phyloP scores from a whole-genome alignment of 2,888 invertebrate genomes.

The Philhelius pedissequus region DNA sequence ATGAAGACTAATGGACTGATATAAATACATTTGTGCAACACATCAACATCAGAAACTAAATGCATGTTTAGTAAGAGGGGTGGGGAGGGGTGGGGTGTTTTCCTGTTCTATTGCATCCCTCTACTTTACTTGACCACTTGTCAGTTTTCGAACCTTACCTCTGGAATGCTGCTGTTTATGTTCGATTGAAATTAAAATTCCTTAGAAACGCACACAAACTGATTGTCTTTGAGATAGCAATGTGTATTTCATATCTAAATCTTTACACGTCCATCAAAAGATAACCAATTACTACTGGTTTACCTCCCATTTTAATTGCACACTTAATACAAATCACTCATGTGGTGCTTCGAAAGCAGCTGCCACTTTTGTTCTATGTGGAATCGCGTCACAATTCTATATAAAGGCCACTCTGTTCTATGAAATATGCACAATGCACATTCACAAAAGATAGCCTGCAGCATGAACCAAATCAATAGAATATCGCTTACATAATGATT shows the following conservation, averaged over 20 bases:
- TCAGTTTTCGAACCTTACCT: not conserved
- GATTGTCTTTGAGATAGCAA: not conserved
- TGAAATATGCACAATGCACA: not conserved
- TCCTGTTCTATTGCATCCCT: conserved; percentile 1
- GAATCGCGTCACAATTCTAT: conserved; percentile 13
- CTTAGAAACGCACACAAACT: conserved; percentile 10
- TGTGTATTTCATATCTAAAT: conserved; percentile 22
- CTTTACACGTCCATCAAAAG: conserved; percentile 19
- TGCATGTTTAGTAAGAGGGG: too few relatives aligned
- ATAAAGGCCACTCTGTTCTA: not conserved
- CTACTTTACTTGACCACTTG: not conserved
- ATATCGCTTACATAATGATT: conserved; percentile 40
- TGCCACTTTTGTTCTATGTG: not conserved
- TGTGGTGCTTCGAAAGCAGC: conserved; percentile 14
- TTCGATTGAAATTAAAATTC: conserved; percentile 20
- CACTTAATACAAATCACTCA: conserved; percentile 26
- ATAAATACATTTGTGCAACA: not conserved
- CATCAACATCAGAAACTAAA: not conserved
- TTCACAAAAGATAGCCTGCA: not conserved
- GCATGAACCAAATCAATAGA: conserved; percentile 8
- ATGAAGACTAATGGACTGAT: conserved; percentile 48
- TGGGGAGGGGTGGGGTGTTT: not conserved
- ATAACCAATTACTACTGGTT: conserved; percentile 44
- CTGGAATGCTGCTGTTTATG: conserved; percentile 18
- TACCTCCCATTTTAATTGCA: conserved; percentile 54